Base-by-base conservation (phyloP, 2,113 vertebrate genomes). In the Geococcyx californianus region DNA sequence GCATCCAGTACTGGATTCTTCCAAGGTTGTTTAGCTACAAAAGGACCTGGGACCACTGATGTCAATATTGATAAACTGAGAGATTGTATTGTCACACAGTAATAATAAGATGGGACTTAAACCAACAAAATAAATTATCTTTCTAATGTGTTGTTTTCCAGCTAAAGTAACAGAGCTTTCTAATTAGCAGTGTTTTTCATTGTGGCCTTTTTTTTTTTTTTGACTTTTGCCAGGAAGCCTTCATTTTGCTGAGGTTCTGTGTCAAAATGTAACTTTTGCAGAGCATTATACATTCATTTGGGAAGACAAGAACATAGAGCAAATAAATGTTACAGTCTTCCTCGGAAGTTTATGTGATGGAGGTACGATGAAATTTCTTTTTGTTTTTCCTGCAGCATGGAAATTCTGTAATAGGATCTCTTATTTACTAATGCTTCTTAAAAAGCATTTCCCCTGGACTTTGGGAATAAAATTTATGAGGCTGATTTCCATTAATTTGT, bases 211-310 rank as follows among this genome's bases (percentile, higher is more conserved):
- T 89, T 59, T 33, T 26, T 73, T 13, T 18, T 13, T 17, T 17
- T 47, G 10, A 24, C 24, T 73, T 68, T 55, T 90, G 63, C 34
- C 96, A 98, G 98, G 91, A 81, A 51, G 10, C 15, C 52, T 86
- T 77, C 47, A 67, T 55, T 16, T 56, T 34, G 13, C 63, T 8
- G 86, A 80, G 24, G 8, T 74, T 19, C 55, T 54, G 3, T 98
- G 98, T 98, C 96, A 97, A 81, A 98, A 97, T 14, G 97, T 99
- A 87, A 98, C 97, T 15, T 91, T 99, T 91, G 98, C 98, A 12
- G 98, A 99, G 87, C 96, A 98, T 96, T 99, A 99, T 84, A 92
- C 81, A 6, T 97, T 99, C 85, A 90, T 97, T 63, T 99, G 99
- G 98, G 96, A 98, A 91, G 98, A 96, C 51, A 98, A 98, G 40